A percentile compares a stretch with the other conserved stretches of the same genome.
Evolutionary conservation across 1,140 invertebrate genomes (phyloP).

Genomic region (Brachystomella parvula): DNA sequence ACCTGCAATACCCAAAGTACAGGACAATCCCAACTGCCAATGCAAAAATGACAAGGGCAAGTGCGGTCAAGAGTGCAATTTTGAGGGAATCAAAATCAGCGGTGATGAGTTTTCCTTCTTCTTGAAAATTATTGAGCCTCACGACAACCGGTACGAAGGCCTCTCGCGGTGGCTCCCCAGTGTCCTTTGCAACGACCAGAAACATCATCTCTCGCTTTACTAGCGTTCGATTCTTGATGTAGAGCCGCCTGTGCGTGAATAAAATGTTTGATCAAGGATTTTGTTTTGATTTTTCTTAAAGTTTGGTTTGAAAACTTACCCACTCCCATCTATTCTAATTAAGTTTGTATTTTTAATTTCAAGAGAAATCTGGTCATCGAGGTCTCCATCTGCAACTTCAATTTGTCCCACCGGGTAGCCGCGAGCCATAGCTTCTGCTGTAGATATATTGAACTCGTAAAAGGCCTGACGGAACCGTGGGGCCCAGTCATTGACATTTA

Average conservation of each 20-base stretch:
- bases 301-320: slow-evolving; percentile 11
- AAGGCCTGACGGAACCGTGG: slow-evolving; percentile 76
- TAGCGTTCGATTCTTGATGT: slow-evolving; percentile 27
- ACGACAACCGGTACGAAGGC: slow-evolving; percentile 37
- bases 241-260: slow-evolving; percentile 17
- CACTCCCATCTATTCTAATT: slow-evolving; percentile 31
- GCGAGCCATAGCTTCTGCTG: slow-evolving; percentile 21
- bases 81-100: slow-evolving; percentile 34
- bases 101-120: slow-evolving; percentile 22
- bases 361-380: slow-evolving; percentile 60
- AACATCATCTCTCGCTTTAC: slow-evolving; percentile 39
- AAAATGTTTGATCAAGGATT: not conserved
- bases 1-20: slow-evolving; percentile 38
- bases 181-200: slow-evolving; percentile 36
- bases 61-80: slow-evolving; percentile 29
- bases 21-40: slow-evolving; percentile 32
- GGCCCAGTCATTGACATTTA: slow-evolving; percentile 88
- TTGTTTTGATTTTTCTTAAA: not conserved
- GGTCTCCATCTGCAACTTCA: slow-evolving; percentile 70
- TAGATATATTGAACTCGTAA: slow-evolving; percentile 67
- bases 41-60: slow-evolving; percentile 25
- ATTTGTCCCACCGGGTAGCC: slow-evolving; percentile 52
- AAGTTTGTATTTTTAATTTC: slow-evolving; percentile 41
- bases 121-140: slow-evolving; percentile 27
- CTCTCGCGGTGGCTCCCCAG: slow-evolving; percentile 31